A percentile compares a stretch with the other conserved stretches of the same genome.
Conservation (phyloP, 2,888 invertebrate genomes). For the Erynnis tages region DNA sequence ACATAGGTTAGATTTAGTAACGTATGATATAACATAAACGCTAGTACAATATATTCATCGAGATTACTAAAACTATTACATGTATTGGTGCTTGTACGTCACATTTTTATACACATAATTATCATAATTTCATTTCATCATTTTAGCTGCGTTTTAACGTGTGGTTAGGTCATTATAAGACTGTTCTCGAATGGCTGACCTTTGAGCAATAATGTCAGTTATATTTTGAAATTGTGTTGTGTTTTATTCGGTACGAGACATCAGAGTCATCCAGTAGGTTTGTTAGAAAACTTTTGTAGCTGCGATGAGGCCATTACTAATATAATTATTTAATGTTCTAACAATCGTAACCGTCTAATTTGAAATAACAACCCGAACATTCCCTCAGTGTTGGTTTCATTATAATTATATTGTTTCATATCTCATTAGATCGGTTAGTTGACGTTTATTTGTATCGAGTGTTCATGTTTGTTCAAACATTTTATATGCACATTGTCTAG, state of each 20-base stretch:
- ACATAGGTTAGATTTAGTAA: slow-evolving; percentile 13
- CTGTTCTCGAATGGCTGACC: slow-evolving; percentile 16
- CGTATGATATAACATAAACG: neutral
- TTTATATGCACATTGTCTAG: slow-evolving; percentile 32
- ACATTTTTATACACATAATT: neutral
- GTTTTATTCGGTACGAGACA: slow-evolving; percentile 29
- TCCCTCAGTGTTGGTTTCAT: slow-evolving; percentile 64
- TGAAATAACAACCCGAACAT: slow-evolving; percentile 52
- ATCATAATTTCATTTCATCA: neutral
- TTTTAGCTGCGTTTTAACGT: slow-evolving; percentile 14
- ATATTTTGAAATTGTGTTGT: neutral
- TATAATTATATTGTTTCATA: slow-evolving; percentile 39
- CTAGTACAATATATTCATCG: neutral
- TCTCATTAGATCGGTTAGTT: neutral
- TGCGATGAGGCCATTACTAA: slow-evolving; percentile 65
- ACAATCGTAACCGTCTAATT: slow-evolving; percentile 20
- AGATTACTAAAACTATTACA: neutral
- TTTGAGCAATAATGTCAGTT: slow-evolving; percentile 18
- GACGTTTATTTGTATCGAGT: slow-evolving; percentile 1
- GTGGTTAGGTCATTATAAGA: slow-evolving; percentile 11
- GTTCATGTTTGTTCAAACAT: slow-evolving; percentile 17
- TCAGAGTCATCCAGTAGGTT: slow-evolving; percentile 69
- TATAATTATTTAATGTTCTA: slow-evolving; percentile 4
- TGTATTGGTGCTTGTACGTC: slow-evolving; percentile 17
- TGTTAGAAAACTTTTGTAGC: slow-evolving; percentile 63